phyloP scores from a whole-genome alignment of 1,140 invertebrate genomes.

The Heliconius congener region DNA sequence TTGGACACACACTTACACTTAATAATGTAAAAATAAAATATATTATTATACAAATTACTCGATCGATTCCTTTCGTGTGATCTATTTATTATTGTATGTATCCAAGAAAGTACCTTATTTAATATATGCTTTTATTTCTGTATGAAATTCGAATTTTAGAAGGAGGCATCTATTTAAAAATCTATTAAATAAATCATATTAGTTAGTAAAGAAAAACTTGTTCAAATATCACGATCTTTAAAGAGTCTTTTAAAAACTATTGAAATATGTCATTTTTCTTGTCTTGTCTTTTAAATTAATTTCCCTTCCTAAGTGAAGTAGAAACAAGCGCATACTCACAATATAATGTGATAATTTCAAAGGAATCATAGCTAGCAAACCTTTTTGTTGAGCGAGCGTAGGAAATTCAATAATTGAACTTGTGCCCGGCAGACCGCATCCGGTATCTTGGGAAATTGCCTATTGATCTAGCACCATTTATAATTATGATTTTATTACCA shows the following conservation, averaged over 20 bases:
- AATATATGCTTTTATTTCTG: not conserved
- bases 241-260: too few relatives aligned
- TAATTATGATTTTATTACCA: slow-evolving; percentile 34
- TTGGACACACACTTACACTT: too few relatives aligned
- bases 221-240: not conserved
- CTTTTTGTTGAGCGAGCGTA: slow-evolving; percentile 49
- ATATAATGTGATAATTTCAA: slow-evolving; percentile 35
- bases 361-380: slow-evolving; percentile 42
- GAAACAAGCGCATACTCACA: slow-evolving; percentile 2
- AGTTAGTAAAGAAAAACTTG: not conserved
- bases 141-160: not conserved
- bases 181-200: not conserved
- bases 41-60: not conserved
- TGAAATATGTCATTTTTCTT: too few relatives aligned
- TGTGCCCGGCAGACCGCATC: slow-evolving; percentile 71
- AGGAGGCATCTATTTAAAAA: not conserved
- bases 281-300: slow-evolving; percentile 22
- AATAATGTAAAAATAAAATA: not conserved
- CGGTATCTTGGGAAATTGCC: slow-evolving; percentile 72
- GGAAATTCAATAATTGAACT: slow-evolving; percentile 77
- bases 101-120: too few relatives aligned
- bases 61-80: too few relatives aligned
- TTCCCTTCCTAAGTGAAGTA: not conserved
- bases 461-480: slow-evolving; percentile 62
- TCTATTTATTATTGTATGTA: too few relatives aligned